Evolutionary conservation across 2,888 invertebrate genomes (phyloP), one percentile per base, ranked within the genome.

Genomic region (Desoria tigrina): DNA sequence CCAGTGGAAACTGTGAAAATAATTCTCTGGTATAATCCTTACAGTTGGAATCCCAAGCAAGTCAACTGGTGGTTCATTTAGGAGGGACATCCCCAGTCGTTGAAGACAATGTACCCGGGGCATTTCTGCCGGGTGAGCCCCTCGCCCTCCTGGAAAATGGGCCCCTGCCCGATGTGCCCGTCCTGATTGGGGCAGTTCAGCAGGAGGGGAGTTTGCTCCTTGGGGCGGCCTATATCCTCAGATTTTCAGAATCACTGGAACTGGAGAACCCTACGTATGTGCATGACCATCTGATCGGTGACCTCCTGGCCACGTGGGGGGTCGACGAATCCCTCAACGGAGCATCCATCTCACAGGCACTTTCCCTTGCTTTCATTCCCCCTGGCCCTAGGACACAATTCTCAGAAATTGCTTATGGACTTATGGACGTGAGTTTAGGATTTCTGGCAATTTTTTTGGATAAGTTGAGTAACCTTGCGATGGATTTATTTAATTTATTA

Each of bases 381-480:
- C 50, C 39, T 1, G 66, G 63, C 9, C 21, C 56, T 49, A 28
- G 60, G 11, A 18, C 45, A 2, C 55, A 68, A 50, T 71, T 71
- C 51, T 51, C 61, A 9, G 63, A 63, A n/a, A 63, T 65, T 7
- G 54, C 55, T 14, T 65, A 70, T 39, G 64, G 66, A 28, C 24
- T 66, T 2, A 58, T 68, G 6, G 71, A 71, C 60, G 71, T 71
- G 62, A 64, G 65, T n/a, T n/a, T n/a, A n/a, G n/a, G n/a, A n/a
- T n/a, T n/a, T n/a, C n/a, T n/a, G n/a, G n/a, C n/a, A n/a, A n/a
- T n/a, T n/a, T n/a, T n/a, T n/a, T n/a, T n/a, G n/a, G n/a, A 32
- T 32, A 32, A 7, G 32, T 32, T 7, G 32, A 32, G 4, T 32
- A n/a, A 32, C 32, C 4, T 32, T 32, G 11, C 26, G 16, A 21